Evolutionary conservation across 92 coral and sea anemone genomes (phyloP).

Genomic region (Zoanthus solanderi): DNA sequence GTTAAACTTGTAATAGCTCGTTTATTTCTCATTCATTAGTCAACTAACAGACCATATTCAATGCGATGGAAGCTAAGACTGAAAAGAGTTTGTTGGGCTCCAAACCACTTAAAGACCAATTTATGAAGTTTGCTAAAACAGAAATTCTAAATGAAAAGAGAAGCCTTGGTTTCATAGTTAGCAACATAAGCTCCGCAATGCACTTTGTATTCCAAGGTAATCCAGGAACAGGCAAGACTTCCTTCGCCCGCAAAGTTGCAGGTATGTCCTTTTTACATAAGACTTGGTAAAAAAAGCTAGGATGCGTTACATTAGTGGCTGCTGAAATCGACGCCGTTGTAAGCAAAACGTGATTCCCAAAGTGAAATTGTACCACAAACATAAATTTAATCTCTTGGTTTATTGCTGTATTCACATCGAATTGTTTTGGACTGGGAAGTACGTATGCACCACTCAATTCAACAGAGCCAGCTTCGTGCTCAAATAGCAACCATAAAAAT

Average conservation of each 20-base stretch:
- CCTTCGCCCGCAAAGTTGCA: constrained; percentile 60
- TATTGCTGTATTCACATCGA: no score
- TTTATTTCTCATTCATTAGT: neutral
- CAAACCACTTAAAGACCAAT: constrained; percentile 50
- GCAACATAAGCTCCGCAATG: neutral
- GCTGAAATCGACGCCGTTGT: no score
- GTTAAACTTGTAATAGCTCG: neutral
- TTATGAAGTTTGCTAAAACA: constrained; percentile 52
- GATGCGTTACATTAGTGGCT: no score
- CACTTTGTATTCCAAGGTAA: constrained; percentile 63
- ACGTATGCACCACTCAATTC: no score
- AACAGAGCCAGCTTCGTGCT: no score
- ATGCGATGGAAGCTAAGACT: constrained; percentile 20
- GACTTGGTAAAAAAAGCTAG: neutral
- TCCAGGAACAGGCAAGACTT: constrained; percentile 64
- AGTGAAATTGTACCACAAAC: neutral
- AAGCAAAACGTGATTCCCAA: neutral
- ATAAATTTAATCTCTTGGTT: no score
- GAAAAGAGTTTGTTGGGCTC: constrained; percentile 41
- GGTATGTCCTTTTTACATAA: constrained; percentile 28
- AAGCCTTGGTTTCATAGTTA: constrained; percentile 32
- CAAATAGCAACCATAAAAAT: no score
- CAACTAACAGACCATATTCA: neutral
- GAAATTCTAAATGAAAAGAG: constrained; percentile 42
- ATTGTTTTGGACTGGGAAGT: no score